phyloP scores from a whole-genome alignment of 2,888 invertebrate genomes.

The Epinotia ramella region DNA sequence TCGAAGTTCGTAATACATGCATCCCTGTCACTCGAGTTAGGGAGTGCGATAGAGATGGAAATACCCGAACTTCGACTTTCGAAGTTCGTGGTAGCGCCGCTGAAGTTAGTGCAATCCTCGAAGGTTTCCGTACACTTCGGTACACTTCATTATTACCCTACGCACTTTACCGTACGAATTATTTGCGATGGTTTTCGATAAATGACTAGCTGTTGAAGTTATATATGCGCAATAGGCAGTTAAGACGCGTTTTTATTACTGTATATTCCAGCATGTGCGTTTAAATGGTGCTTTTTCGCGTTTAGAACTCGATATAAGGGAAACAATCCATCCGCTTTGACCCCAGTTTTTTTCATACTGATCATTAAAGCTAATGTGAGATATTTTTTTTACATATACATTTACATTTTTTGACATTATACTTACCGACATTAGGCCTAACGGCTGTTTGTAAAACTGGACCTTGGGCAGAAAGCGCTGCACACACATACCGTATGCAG shows the following conservation, averaged over 20 bases:
- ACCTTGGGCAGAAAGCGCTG: not conserved
- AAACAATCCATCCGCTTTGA: not conserved
- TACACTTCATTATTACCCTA: conserved; percentile 30
- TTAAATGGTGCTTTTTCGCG: conserved; percentile 3
- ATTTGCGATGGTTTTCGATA: conserved; percentile 18
- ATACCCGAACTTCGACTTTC: too few relatives aligned
- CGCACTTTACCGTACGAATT: conserved; percentile 29
- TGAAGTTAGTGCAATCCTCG: conserved; percentile 79
- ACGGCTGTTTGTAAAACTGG: not conserved
- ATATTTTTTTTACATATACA: too few relatives aligned
- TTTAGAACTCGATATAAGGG: not conserved
- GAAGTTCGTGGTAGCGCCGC: too few relatives aligned
- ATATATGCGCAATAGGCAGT: conserved; percentile 19
- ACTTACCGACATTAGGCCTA: too few relatives aligned
- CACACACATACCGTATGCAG: too few relatives aligned
- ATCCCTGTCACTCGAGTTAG: too few relatives aligned
- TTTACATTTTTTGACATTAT: too few relatives aligned
- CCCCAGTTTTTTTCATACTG: not conserved
- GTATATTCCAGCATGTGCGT: conserved; percentile 2
- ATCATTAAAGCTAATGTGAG: not conserved
- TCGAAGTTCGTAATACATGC: too few relatives aligned
- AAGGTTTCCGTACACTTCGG: conserved; percentile 64
- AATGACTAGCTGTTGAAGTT: conserved; percentile 16
- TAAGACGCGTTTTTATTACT: conserved; percentile 7
- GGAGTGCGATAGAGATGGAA: too few relatives aligned